A percentile compares a stretch with the other conserved stretches of the same genome.
Conservation (phyloP, 2,888 invertebrate genomes). For the Coelopa pilipes region DNA sequence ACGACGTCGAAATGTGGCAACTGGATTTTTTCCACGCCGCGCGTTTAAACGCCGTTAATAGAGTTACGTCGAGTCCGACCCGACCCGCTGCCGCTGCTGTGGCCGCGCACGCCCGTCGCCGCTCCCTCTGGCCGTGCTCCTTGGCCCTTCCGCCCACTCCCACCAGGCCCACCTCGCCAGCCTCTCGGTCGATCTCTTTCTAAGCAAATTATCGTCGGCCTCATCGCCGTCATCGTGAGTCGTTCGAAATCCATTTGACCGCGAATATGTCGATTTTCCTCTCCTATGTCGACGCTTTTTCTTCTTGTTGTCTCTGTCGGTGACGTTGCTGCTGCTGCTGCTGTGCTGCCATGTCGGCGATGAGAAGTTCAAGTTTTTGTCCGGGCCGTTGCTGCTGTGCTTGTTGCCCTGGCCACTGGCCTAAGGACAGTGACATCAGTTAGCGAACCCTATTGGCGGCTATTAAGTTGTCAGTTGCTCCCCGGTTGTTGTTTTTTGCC, state of each 20-base stretch:
- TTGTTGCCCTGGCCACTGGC: background rate
- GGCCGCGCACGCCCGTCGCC: too few relatives aligned
- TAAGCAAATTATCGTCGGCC: constrained; percentile 32
- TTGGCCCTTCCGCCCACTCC: background rate
- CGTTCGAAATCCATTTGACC: constrained; percentile 22
- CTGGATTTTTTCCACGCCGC: too few relatives aligned
- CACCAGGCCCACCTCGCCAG: background rate
- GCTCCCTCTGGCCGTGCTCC: background rate
- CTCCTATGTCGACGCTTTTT: background rate
- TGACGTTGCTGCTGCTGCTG: background rate
- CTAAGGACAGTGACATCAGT: constrained; percentile 30
- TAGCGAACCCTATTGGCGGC: constrained; percentile 33
- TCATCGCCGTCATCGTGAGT: constrained; percentile 31
- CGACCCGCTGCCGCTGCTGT: too few relatives aligned
- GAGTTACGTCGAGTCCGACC: constrained; percentile 10
- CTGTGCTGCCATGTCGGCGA: too few relatives aligned
- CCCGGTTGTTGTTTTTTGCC: background rate
- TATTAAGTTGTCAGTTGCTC: constrained; percentile 28
- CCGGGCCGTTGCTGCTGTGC: background rate
- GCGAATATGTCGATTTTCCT: background rate
- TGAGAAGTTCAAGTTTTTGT: too few relatives aligned
- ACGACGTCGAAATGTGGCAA: too few relatives aligned
- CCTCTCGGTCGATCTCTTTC: background rate
- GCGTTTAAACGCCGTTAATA: constrained; percentile 28
- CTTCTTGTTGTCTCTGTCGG: background rate